phyloP scores from a whole-genome alignment of 2,888 invertebrate species.

The Cremastinae sp. region DNA sequence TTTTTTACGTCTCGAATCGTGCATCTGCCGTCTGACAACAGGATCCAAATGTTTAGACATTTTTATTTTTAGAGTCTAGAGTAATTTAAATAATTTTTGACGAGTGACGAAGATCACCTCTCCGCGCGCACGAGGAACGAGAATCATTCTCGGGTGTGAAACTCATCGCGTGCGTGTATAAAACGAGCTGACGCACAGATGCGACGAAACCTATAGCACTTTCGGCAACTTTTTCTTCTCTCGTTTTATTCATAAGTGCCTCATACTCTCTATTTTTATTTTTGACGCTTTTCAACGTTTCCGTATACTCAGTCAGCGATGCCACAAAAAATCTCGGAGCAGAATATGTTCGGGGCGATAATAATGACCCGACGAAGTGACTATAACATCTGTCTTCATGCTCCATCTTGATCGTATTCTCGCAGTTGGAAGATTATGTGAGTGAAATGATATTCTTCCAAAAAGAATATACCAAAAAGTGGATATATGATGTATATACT shows the following conservation, averaged over 20 bases:
- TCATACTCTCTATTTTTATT: conserved; percentile 19
- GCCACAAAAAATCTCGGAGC: too few species aligned
- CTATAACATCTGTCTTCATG: conserved; percentile 44
- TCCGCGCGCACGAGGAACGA: conserved; percentile 21
- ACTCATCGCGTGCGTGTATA: neutral
- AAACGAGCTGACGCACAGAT: conserved; percentile 45
- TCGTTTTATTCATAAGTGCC: neutral
- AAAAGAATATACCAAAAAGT: too few species aligned
- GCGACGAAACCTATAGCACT: conserved; percentile 30
- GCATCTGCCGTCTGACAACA: conserved; percentile 23
- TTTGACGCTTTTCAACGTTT: conserved; percentile 18
- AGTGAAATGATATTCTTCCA: too few species aligned
- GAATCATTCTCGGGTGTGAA: conserved; percentile 18
- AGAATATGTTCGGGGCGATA: conserved; percentile 5
- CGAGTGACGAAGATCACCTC: conserved; percentile 59
- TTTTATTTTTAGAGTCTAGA: conserved; percentile 24
- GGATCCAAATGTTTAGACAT: neutral
- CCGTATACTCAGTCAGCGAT: neutral
- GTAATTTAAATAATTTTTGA: conserved; percentile 37
- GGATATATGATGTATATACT: too few species aligned
- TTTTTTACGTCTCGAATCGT: neutral
- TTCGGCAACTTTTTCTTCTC: conserved; percentile 31
- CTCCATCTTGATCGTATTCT: too few species aligned
- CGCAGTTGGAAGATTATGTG: too few species aligned
- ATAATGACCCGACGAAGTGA: conserved; percentile 38